Base-by-base conservation (phyloP, 1,140 invertebrate genomes). In the Nasonia vitripennis region DNA sequence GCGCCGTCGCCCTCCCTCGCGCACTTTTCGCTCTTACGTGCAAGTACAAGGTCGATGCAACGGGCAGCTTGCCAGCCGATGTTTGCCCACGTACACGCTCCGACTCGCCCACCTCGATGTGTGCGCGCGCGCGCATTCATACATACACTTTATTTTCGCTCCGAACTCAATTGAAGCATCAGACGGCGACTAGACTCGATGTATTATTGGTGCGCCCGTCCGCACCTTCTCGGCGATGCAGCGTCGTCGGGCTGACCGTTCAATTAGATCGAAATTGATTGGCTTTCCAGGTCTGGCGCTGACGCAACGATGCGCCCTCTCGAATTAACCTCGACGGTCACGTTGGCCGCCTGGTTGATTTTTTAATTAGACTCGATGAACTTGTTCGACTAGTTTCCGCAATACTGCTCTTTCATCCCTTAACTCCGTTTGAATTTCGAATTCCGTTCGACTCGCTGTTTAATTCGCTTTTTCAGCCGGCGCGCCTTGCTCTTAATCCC, bases 41-140 rank as follows among this genome's bases (percentile, higher is more conserved):
- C 87, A 88, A 90, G 87, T 86, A 81, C 90, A 89, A 88, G 90
- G 90, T 91, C 90, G 91, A 90, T 90, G 86, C 87, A 89, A 23
- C 81, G 86, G 88, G 87, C 89, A 88, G 51, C 23, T 73, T 85
- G 89, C 89, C 89, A 90, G 87, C 82, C 10, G 41, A 2, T 83
- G 62, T 88, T 84, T 82, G 17, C 78, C 2, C 68, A 48, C 74
- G 2, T 11, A 45, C 78, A 12, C 77, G 73, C 71, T 84, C 82
- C 70, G 11, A 17, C 20, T 67, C 41, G 31, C 78, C 27, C 17
- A 67, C 31, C 14, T 12, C n/a, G 34, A 34, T 67, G 17, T 67
- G 2, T 20, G 6, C 6, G 17, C 14, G 2, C n/a, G 17, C 10
- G 2, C 62, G 27, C 27, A 9, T 68, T 1, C 5, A 51, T 17